phyloP scores from a whole-genome alignment of 2,888 invertebrate genomes.

The Sympetrum striolatum region DNA sequence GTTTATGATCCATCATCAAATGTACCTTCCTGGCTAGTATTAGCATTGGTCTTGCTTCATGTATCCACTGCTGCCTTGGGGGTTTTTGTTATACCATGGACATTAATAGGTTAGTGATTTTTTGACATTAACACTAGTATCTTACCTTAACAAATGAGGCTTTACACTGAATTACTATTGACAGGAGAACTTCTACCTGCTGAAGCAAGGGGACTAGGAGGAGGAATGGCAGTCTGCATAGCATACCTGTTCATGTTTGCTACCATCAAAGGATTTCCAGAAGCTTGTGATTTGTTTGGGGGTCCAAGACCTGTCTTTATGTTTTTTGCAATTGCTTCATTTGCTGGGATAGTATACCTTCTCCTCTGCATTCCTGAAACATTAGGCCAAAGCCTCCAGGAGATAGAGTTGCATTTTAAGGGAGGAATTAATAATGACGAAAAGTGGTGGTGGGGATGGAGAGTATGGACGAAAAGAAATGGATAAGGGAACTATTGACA shows the following conservation, averaged over 20 bases:
- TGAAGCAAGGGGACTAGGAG: constrained; percentile 62
- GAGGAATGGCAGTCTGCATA: constrained; percentile 63
- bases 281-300: constrained; percentile 57
- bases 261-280: constrained; percentile 63
- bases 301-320: constrained; percentile 60
- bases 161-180: neutral
- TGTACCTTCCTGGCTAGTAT: constrained; percentile 63
- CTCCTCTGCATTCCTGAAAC: constrained; percentile 66
- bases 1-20: constrained; percentile 53
- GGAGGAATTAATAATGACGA: neutral
- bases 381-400: constrained; percentile 63
- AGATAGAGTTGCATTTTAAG: constrained; percentile 63
- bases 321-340: constrained; percentile 60
- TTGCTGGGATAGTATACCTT: constrained; percentile 60
- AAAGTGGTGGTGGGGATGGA: constrained; percentile 28
- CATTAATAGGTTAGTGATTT: constrained; percentile 58
- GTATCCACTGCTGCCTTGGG: constrained; percentile 63
- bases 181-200: constrained; percentile 62
- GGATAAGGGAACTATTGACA: neutral
- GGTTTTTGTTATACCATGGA: constrained; percentile 67
- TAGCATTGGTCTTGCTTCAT: neutral
- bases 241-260: constrained; percentile 65
- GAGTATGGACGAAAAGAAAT: neutral
- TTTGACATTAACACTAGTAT: neutral
- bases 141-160: neutral